Conservation (phyloP, 2,888 invertebrate genomes). For the Papilio protenor region DNA sequence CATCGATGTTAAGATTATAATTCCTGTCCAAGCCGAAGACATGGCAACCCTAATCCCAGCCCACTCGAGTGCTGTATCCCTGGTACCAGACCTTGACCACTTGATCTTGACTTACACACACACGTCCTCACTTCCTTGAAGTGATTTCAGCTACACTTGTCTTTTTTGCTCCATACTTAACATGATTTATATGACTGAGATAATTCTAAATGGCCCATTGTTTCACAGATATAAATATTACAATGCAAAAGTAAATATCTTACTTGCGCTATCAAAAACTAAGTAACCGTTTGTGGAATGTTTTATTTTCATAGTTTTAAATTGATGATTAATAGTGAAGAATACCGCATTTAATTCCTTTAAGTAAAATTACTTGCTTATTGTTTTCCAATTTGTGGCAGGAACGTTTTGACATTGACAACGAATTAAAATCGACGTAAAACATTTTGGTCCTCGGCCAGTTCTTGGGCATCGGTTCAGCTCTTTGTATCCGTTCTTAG, state of each 20-base stretch:
- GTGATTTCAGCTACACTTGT: neutral
- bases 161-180: neutral
- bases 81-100: constrained; percentile 37
- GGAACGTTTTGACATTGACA: neutral
- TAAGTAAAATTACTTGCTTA: neutral
- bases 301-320: neutral
- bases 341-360: neutral
- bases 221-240: neutral
- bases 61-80: constrained; percentile 16
- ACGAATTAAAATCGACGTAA: neutral
- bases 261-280: neutral
- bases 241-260: neutral
- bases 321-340: neutral
- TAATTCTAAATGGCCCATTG: constrained; percentile 17
- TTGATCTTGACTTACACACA: constrained; percentile 35
- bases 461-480: neutral
- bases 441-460: neutral
- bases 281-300: neutral
- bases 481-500: neutral
- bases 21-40: neutral
- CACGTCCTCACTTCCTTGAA: constrained; percentile 5
- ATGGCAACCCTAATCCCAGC: constrained; percentile 3
- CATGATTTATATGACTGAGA: constrained; percentile 1
- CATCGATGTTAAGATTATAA: neutral
- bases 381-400: neutral